These are phyloP conservation scores for Colistium nudipinnis DNA, from an alignment of 2,113 vertebrate species.

Conservation along the genomic window DNA sequence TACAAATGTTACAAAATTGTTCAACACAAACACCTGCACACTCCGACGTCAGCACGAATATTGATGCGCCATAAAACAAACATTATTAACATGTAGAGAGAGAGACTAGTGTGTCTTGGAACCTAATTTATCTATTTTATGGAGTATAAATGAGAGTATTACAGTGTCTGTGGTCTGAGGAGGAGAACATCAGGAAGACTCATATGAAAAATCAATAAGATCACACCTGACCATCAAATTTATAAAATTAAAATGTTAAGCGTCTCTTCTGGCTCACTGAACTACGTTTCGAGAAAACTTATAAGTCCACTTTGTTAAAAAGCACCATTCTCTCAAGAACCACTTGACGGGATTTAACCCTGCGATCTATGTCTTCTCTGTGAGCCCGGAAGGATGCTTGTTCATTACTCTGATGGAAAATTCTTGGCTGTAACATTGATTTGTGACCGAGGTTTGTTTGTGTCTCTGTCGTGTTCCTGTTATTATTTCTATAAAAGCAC, in stretches of 20 bases:
- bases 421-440: constrained; percentile 59
- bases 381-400: constrained; percentile 23
- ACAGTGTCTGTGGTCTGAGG: constrained; percentile 55
- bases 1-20: constrained; percentile 86
- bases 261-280: constrained; percentile 23
- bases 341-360: constrained; percentile 17
- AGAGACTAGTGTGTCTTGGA: constrained; percentile 10
- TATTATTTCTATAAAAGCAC: constrained; percentile 60
- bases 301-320: constrained; percentile 1
- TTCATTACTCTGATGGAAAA: constrained; percentile 15
- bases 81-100: constrained; percentile 62
- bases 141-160: not conserved
- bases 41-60: constrained; percentile 56
- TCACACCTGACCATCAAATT: constrained; percentile 3
- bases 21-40: constrained; percentile 72
- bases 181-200: constrained; percentile 42
- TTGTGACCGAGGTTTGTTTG: constrained; percentile 50
- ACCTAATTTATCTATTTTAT: not conserved
- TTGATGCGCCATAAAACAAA: constrained; percentile 57
- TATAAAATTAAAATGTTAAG: too few species aligned
- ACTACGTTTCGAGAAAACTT: not conserved
- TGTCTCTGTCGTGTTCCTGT: constrained; percentile 44
- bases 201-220: constrained; percentile 24
- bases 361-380: not conserved
- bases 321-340: constrained; percentile 52